These are phyloP conservation scores for Platygyra sinensis DNA, from an alignment of 64 coral and sea anemone genomes.

Conservation along the genomic window DNA sequence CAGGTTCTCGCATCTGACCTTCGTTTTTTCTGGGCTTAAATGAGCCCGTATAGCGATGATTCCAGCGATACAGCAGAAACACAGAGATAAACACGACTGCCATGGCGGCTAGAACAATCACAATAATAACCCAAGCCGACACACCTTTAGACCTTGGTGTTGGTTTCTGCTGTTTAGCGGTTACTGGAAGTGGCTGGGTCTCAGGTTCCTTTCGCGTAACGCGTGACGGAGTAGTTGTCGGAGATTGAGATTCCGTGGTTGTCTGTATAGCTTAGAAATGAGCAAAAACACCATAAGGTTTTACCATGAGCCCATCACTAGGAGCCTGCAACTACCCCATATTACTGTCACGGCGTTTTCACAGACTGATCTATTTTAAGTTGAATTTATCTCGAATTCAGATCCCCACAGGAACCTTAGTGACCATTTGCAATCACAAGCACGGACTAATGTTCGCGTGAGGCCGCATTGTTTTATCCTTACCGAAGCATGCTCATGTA, in stretches of 20 bases:
- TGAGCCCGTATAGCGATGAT: constrained; percentile 85
- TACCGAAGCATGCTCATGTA: too few species aligned
- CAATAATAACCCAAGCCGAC: constrained; percentile 76
- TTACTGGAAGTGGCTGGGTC: background rate
- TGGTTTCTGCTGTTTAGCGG: background rate
- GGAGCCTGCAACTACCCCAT: too few species aligned
- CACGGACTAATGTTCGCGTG: too few species aligned
- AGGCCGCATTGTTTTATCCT: too few species aligned
- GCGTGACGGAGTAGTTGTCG: background rate
- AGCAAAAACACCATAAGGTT: background rate
- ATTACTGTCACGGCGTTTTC: too few species aligned
- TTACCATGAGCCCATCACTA: too few species aligned
- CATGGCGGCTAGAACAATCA: constrained; percentile 72
- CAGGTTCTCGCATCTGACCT: constrained; percentile 26
- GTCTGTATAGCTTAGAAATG: background rate
- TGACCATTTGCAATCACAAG: too few species aligned
- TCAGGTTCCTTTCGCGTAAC: background rate
- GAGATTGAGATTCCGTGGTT: background rate
- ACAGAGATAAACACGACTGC: constrained; percentile 65
- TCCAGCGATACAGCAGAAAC: constrained; percentile 93
- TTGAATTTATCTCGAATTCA: too few species aligned
- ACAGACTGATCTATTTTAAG: too few species aligned
- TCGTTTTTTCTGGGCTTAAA: constrained; percentile 79
- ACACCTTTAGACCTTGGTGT: constrained; percentile 27
- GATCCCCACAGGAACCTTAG: too few species aligned